Base-by-base conservation (phyloP, 2,888 invertebrate species). In the Anoncus sp. region DNA sequence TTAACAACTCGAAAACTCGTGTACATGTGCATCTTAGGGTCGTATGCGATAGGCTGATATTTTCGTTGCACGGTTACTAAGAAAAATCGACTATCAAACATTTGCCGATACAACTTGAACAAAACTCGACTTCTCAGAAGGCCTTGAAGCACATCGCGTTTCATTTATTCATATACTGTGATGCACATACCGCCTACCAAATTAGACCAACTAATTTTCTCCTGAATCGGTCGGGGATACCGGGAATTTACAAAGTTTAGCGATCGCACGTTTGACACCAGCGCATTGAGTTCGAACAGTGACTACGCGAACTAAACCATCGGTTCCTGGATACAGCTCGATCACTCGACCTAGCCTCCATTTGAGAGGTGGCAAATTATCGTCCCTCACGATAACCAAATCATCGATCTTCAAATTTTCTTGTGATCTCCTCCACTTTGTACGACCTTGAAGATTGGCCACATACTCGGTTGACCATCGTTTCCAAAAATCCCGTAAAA, bases 401-500 rank as follows among this genome's bases (percentile, higher is more conserved):
- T 40, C 63, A 14, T 55, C 40, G 51, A 70, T 40, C 1, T 27
- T 47, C 1, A 79, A 20, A 62, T 72, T 71, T 1, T 31, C 43
- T 45, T 65, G 45, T 22, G 12, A 3, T 1, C 0, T 51, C 10
- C 49, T 72, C 86, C 85, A 86, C 65, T 87, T 85, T 0, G 73
- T 53, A 38, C 84, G 35, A 18, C 79, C 71, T 65, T 86, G 84
- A 2, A 87, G 77, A 5, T 53, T 65, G 38, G 51, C 10, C 1
- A 85, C 53, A 49, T 85, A 85, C 59, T 84, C 85, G 57, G 57
- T 31, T 20, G 62, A 20, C 81, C 81, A 85, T 12, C 77, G 70
- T 57, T 75, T 83, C 86, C 69, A 86, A 66, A 80, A 84, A 35
- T 83, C 74, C 57, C 83, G 83, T 1, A 73, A 38, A 16, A 83